Base-by-base conservation (phyloP, 2,113 vertebrate species). In the Machaerirhynchus nigripectus region DNA sequence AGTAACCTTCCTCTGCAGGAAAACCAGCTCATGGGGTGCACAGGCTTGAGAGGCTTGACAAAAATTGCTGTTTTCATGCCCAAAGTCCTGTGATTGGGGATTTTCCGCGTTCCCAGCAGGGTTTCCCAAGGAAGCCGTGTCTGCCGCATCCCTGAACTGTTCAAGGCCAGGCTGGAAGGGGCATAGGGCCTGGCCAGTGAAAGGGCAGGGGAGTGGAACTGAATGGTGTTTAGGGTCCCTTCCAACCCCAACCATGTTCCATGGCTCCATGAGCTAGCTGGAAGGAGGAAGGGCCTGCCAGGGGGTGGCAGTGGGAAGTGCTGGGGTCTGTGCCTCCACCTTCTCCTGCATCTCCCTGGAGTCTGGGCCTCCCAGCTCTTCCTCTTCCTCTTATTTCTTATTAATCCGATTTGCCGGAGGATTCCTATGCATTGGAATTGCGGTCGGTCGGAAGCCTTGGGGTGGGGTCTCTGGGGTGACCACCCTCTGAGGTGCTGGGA, bases 401-500 rank as follows among this genome's bases (percentile, higher is more conserved):
- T 14, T 17, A 24, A 23, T 31, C 46, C 12, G 3, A 2, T 65
- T 49, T 13, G 14, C 14, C 31, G 1, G 2, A 40, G 47, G n/a
- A 13, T 65, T 68, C 33, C 68, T 39, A 4, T 14, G 10, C 30
- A 33, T 1, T 6, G 35, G 46, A 37, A 5, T 5, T 10, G 79
- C 30, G 9, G 44, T 3, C 0, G 0, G 35, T 5, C 13, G 15
- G 65, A 13, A 56, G 23, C 6, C 27, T 15, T 7, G 53, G 26
- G 26, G 7, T 11, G 47, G 39, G 24, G 28, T 46, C 19, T 24
- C 11, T 13, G 33, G 37, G 20, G 11, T 37, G 61, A 7, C 20
- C 3, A 5, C 3, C 6, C 15, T 22, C 46, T 0, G 2, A 27
- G 53, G 19, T 7, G 68, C 69, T 20, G 57, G 53, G 46, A 6